Base-by-base conservation (phyloP, 1,140 invertebrate genomes). In the Lucilia cuprina region DNA sequence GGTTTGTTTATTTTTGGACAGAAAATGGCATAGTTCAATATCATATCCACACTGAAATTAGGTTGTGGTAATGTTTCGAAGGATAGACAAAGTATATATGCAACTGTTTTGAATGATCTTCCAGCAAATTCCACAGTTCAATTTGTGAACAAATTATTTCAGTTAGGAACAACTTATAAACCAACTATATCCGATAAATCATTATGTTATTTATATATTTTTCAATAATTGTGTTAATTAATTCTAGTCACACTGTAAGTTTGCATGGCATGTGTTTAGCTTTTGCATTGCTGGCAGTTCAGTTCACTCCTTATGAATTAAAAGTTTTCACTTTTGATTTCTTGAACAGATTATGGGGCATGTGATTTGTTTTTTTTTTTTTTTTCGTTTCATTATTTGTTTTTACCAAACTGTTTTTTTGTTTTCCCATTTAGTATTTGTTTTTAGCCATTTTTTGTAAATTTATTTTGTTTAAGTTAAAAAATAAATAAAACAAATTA, bases 261-360 rank as follows among this genome's bases (percentile, higher is more conserved):
- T n/a, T n/a, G 55, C n/a, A 17, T n/a, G 55, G 55, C 55, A 60
- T 60, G n/a, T n/a, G 55, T 60, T 60, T 60, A 17, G 55, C n/a
- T 60, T 60, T 14, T 17, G 14, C n/a, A 60, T 60, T 60, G n/a
- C n/a, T 60, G 14, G 55, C 55, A 60, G 55, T 60, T 60, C 74
- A 75, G 14, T 41, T 78, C 75, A 78, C 75, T 78, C 34, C 75
- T 41, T 47, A 78, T 78, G 34, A 75, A 14, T 75, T 75, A 47
- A 78, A 78, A 78, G 75, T 78, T 78, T 78, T 78, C 75, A 78
- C 75, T 78, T 78, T 78, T 78, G 75, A 78, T 78, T 78, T 78
- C 75, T 35, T 19, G 17, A 78, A 78, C 12, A 47, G 75, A 78
- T 78, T 78, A 78, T 78, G 75, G 74, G 34, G 74, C 74, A 75